Conservation (phyloP, 2,113 vertebrate genomes). For the Corythornis cristatus region DNA sequence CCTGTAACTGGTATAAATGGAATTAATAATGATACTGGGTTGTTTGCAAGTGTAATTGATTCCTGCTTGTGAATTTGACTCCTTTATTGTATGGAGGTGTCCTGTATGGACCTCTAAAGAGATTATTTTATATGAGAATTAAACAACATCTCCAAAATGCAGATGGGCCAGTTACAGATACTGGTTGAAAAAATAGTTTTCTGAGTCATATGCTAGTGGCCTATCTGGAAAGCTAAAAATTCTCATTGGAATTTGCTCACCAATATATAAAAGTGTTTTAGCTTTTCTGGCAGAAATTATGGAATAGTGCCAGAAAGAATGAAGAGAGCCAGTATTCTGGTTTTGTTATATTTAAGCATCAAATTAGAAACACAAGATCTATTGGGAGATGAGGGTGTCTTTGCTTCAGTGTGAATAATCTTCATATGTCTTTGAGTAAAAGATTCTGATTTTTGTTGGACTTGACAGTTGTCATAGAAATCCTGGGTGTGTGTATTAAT, state of each 20-base stretch:
- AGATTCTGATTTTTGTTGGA: background rate
- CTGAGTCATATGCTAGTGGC: slow-evolving; percentile 23
- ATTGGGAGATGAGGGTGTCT: background rate
- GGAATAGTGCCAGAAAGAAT: background rate
- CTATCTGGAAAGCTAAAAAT: slow-evolving; percentile 41
- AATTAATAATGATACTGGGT: background rate
- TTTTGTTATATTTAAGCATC: background rate
- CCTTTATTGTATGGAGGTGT: background rate
- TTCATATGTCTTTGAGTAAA: background rate
- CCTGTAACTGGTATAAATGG: background rate
- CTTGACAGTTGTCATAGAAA: background rate
- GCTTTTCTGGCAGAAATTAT: background rate
- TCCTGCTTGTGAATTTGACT: background rate
- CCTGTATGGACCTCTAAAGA: background rate
- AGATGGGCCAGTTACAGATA: background rate
- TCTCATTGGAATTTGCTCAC: slow-evolving; percentile 2
- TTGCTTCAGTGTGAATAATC: background rate
- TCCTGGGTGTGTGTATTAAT: background rate
- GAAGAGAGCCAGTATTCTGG: background rate
- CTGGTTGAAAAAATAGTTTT: slow-evolving; percentile 32
- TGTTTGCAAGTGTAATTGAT: background rate
- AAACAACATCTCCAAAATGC: background rate
- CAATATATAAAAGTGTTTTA: background rate
- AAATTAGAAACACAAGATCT: background rate
- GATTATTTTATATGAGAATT: background rate